Base-by-base conservation (phyloP, 2,113 vertebrate species). In the Lasiurus borealis region DNA sequence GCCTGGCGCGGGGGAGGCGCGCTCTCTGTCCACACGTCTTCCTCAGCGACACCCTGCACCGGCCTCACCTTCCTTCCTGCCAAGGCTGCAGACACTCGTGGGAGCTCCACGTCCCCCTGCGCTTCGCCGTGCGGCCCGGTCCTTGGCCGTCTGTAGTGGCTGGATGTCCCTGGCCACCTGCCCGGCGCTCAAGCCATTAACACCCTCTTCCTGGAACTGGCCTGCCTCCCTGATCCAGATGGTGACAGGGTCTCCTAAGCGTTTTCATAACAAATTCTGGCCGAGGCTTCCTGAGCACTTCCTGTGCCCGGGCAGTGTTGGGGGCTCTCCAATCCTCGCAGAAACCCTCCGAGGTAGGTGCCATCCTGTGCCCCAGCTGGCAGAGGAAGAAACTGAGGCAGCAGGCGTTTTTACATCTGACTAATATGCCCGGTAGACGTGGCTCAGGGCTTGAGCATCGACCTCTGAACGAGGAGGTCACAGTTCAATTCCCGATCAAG, bases 1-100 rank as follows among this genome's bases (percentile, higher is more conserved):
- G n/a, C 14, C 0, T 7, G 3, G 5, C 62, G 46, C 31, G 4
- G 2, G 0, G 13, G 16, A 36, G 29, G 14, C 0, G 0, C n/a
- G n/a, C 27, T 4, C 6, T 23, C 27, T 40, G 0, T 11, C 52
- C 4, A 0, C 12, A 5, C 5, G 4, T 13, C 76, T 64, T 16
- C 25, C 25, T 14, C 0, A 0, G 54, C 15, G 11, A 11, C 2
- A 0, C 21, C 83, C 84, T 44, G 62, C 13, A 6, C 14, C 2
- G 3, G 23, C 59, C 59, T n/a, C n/a, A 0, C 48, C 36, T 19
- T 25, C 25, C 25, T 5, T 16, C 21, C 3, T 6, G 13, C 34
- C 27, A 4, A 0, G 2, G 36, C 16, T 23, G 36, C 34, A 29
- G 88, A 36, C 34, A 8, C 25, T 29, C 10, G 0, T 12, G 27